phyloP scores from a whole-genome alignment of 2,797 vertebrate species.

The Pseudopleuronectes americanus region DNA sequence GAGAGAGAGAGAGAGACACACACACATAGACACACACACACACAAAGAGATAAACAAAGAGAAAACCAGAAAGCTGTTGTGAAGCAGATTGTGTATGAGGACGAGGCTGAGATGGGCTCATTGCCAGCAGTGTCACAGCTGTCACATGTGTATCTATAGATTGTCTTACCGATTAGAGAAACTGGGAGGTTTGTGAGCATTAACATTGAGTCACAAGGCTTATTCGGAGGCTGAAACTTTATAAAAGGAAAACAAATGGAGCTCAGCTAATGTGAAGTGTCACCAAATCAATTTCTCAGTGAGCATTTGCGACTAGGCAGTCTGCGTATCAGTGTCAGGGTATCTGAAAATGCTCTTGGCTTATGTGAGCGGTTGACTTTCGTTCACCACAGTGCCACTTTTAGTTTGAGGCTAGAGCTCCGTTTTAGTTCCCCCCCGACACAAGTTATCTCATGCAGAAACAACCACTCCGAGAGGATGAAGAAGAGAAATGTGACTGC shows the following conservation, averaged over 20 bases:
- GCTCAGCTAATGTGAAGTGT: neutral
- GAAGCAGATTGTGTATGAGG: conserved; percentile 33
- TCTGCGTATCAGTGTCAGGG: neutral
- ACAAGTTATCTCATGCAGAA: conserved; percentile 1
- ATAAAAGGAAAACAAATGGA: neutral
- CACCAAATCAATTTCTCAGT: conserved; percentile 19
- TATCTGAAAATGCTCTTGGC: conserved; percentile 6
- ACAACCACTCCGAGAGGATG: conserved; percentile 7
- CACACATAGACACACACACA: neutral
- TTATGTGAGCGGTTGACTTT: conserved; percentile 8
- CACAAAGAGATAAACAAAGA: conserved; percentile 25
- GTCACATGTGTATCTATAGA: conserved; percentile 6
- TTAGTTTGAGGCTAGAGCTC: conserved; percentile 4
- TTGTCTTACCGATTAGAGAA: neutral
- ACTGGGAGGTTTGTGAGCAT: neutral
- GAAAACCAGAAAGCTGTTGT: conserved; percentile 46
- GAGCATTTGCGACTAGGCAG: neutral
- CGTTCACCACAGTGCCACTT: conserved; percentile 20
- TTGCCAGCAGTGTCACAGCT: conserved; percentile 19
- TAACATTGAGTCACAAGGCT: neutral
- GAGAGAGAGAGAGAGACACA: neutral
- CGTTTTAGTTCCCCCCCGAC: neutral
- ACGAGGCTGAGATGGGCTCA: conserved; percentile 10
- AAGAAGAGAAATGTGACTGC: conserved; percentile 19
- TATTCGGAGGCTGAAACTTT: neutral